phyloP scores from a whole-genome alignment of 1,140 invertebrate species.

The Oreohelix idahoensis region DNA sequence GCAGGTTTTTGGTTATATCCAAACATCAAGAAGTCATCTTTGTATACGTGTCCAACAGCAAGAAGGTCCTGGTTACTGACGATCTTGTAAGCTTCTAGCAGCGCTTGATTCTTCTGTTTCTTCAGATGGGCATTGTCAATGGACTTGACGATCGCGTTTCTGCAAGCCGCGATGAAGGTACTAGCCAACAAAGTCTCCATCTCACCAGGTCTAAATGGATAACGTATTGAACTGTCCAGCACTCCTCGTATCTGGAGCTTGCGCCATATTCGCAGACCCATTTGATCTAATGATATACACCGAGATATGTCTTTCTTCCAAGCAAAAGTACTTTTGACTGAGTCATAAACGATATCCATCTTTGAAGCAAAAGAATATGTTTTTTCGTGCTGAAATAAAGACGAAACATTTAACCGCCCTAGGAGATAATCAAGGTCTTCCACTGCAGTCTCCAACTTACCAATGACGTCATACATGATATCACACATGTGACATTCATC shows the following conservation, averaged over 20 bases:
- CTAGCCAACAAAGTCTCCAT: background rate
- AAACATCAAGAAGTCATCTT: conserved; percentile 32
- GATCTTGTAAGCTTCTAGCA: conserved; percentile 14
- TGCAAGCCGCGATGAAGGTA: conserved; percentile 16
- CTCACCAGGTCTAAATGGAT: conserved; percentile 23
- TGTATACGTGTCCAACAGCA: background rate
- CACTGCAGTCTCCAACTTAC: conserved; percentile 64
- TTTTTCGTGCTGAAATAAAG: conserved; percentile 9
- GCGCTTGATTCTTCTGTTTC: conserved; percentile 21
- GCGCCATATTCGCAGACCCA: conserved; percentile 28
- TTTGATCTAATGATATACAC: conserved; percentile 24
- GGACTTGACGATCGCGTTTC: background rate
- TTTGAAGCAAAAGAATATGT: background rate
- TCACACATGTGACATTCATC: conserved; percentile 64
- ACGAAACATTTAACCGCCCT: conserved; percentile 45
- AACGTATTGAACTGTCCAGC: background rate
- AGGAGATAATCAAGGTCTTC: conserved; percentile 58
- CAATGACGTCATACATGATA: conserved; percentile 60
- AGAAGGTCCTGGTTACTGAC: background rate
- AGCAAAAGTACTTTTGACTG: conserved; percentile 9
- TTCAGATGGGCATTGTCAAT: conserved; percentile 26
- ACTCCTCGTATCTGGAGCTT: conserved; percentile 34
- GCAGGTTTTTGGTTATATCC: conserved; percentile 17
- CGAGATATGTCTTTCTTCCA: conserved; percentile 28
- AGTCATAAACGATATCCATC: conserved; percentile 15